Conservation (phyloP, 1,140 invertebrate genomes). For the Euura saliciscinereae region DNA sequence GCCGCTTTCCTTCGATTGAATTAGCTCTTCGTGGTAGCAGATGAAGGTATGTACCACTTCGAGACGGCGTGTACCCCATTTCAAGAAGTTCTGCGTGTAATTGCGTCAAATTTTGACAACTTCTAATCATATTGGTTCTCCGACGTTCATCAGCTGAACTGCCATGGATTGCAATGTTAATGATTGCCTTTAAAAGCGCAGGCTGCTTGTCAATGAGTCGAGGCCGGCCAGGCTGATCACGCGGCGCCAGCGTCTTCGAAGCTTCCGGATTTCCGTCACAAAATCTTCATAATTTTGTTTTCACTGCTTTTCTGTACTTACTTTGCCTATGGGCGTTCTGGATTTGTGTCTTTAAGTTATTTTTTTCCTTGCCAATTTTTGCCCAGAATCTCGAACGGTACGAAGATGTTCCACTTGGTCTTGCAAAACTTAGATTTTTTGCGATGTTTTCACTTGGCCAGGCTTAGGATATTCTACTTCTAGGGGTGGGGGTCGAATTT, state of each 20-base stretch:
- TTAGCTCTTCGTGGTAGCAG: slow-evolving; percentile 18
- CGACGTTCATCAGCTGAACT: background rate
- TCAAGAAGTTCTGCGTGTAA: background rate
- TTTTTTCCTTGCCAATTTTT: background rate
- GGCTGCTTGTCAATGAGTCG: background rate
- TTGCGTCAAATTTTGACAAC: background rate
- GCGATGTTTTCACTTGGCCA: too few relatives aligned
- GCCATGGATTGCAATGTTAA: background rate
- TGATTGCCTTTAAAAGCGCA: slow-evolving; percentile 7
- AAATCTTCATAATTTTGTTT: background rate
- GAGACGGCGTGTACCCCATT: background rate
- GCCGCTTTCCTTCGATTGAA: slow-evolving; percentile 23
- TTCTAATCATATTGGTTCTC: background rate
- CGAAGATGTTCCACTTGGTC: too few relatives aligned
- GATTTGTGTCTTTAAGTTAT: background rate
- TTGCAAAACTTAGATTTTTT: too few relatives aligned
- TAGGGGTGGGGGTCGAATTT: too few relatives aligned
- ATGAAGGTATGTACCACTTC: slow-evolving; percentile 21
- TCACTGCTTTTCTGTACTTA: background rate
- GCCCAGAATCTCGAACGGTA: too few relatives aligned
- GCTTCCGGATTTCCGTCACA: background rate
- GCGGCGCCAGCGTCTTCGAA: background rate
- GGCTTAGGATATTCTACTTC: too few relatives aligned
- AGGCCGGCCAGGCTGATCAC: background rate
- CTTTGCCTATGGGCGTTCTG: background rate